These are phyloP conservation scores for Scytalopus superciliaris DNA, from an alignment of 2,113 vertebrate species.

Conservation along the genomic window DNA sequence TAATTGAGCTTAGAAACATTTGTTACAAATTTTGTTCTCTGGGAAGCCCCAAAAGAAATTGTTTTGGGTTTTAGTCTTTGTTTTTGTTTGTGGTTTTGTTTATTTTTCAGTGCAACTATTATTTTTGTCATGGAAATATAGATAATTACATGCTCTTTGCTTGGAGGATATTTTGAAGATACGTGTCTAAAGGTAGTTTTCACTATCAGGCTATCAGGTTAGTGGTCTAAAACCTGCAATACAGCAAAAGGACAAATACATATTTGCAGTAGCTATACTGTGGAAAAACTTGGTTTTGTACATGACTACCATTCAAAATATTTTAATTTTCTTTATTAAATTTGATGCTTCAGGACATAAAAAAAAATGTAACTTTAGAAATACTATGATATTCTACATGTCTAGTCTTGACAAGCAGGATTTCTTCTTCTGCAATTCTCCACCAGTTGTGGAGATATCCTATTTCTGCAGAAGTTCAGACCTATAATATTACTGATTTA, in stretches of 20 bases:
- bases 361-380: not conserved
- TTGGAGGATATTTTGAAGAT: not conserved
- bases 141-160: not conserved
- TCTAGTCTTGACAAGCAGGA: not conserved
- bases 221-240: not conserved
- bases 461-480: not conserved
- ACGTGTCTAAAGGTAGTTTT: not conserved
- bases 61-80: accelerated
- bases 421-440: not conserved
- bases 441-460: not conserved
- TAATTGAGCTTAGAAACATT: not conserved
- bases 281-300: not conserved
- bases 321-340: not conserved
- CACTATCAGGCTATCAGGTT: not conserved
- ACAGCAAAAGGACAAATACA: not conserved
- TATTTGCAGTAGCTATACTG: not conserved
- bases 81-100: not conserved
- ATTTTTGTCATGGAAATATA: not conserved
- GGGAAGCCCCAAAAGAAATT: not conserved
- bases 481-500: not conserved
- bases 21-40: not conserved
- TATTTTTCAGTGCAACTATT: not conserved
- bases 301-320: not conserved
- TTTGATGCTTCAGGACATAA: not conserved
- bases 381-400: not conserved